Percentiles rank a stretch among this genome's conserved stretches.
Evolutionary conservation across 2,797 vertebrate species (phyloP).

Genomic region (Protonibea diacanthus): DNA sequence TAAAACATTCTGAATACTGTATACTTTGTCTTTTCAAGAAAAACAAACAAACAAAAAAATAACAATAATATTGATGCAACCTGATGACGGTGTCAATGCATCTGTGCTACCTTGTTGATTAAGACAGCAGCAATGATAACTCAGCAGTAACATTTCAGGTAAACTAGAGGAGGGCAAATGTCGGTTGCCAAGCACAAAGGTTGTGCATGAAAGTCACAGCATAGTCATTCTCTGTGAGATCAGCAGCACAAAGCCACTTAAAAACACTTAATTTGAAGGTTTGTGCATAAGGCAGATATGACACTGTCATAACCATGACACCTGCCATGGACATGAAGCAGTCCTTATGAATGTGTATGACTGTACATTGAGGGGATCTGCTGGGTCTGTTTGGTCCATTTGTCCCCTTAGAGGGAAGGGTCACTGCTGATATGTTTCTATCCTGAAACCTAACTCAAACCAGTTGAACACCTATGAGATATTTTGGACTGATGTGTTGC

Average conservation of each 20-base stretch:
- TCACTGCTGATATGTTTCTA: too few relatives aligned
- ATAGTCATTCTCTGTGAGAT: constrained; percentile 17
- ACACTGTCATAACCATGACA: too few relatives aligned
- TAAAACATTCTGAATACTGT: too few relatives aligned
- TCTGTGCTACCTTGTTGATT: not conserved
- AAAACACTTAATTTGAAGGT: constrained; percentile 10
- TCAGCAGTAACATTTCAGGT: not conserved
- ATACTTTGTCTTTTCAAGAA: not conserved
- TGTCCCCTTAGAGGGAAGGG: too few relatives aligned
- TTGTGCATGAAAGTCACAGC: constrained; percentile 1
- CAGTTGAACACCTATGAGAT: not conserved
- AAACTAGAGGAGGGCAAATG: constrained; percentile 3
- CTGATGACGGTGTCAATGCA: not conserved
- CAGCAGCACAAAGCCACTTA: constrained; percentile 31
- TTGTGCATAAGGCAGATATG: too few relatives aligned
- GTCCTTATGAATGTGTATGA: too few relatives aligned
- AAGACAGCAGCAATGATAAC: not conserved
- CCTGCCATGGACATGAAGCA: too few relatives aligned
- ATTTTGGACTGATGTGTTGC: too few relatives aligned
- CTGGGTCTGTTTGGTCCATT: too few relatives aligned
- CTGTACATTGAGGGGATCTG: too few relatives aligned
- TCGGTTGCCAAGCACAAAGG: not conserved
- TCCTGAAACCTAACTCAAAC: too few relatives aligned
- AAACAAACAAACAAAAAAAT: not conserved
- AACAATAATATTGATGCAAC: too few relatives aligned